Percentiles rank a stretch among this genome's conserved stretches.
Evolutionary conservation across 2,113 vertebrate species (phyloP).

Genomic region (Oenanthe oenanthe): DNA sequence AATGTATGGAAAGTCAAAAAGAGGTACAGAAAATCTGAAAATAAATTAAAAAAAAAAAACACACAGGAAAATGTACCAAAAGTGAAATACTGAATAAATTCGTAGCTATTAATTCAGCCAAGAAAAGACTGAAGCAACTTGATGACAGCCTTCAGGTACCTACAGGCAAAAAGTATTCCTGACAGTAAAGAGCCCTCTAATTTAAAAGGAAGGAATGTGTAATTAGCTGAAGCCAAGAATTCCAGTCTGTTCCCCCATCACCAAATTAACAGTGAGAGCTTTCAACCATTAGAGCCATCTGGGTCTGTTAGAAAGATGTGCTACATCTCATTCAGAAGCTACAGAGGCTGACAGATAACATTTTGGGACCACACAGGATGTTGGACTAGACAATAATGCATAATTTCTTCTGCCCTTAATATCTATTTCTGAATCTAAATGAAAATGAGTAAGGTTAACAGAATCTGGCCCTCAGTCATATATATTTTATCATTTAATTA

Average conservation of each 20-base stretch:
- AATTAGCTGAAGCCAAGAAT: not conserved
- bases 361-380: not conserved
- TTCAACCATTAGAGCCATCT: not conserved
- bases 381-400: not conserved
- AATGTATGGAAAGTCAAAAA: not conserved
- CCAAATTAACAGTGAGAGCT: not conserved
- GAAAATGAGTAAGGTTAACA: not conserved
- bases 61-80: not conserved
- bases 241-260: not conserved
- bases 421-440: not conserved
- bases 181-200: not conserved
- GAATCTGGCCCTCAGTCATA: not conserved
- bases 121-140: not conserved
- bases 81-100: not conserved
- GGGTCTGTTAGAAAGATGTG: not conserved
- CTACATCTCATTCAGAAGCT: not conserved
- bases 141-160: not conserved
- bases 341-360: not conserved
- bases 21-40: not conserved
- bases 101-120: not conserved
- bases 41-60: not conserved
- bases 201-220: not conserved
- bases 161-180: constrained; percentile 6
- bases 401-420: not conserved
- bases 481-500: constrained; percentile 32